Evolutionary conservation across 2,113 vertebrate species (phyloP), one percentile per base, ranked within the genome.

Genomic region (Anthoscopus minutus): DNA sequence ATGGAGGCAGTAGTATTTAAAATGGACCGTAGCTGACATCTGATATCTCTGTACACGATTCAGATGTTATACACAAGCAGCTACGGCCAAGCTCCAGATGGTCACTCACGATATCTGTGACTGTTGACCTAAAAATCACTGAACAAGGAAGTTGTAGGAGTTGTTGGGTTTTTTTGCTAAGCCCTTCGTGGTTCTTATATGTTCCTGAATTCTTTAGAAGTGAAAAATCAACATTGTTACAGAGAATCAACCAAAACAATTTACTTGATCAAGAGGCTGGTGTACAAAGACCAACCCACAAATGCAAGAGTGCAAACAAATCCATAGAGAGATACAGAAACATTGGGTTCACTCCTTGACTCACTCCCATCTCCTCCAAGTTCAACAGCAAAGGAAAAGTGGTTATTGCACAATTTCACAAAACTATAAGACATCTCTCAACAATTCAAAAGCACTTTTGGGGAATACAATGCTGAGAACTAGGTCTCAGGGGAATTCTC

Each of bases 321-420:
- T 10, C 5, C 17, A 15, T 0, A 84, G 33, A 42, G 10, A 87
- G 35, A 56, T 25, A 60, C 15, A n/a, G 37, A 69, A 67, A 69
- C 3, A 4, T 25, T 21, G 1, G 0, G 4, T 48, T 21, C 31
- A n/a, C 0, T 7, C 20, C 5, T 62, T 81, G 27, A 37, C 13
- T 37, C 5, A 1, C 5, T 76, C 20, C 69, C 58, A 48, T 33
- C 86, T 82, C 57, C 50, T 9, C 20, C n/a, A 57, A 69, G 17
- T 35, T 53, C 54, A 73, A 28, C 18, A 50, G 48, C 25, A 66
- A 85, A 77, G 20, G 58, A 79, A 89, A 79, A 79, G 40, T 0
- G 0, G 24, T 13, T 27, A 35, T 4, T 47, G 61, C 1, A 13
- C 40, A 11, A 35, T 35, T 54, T 16, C 30, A n/a, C 3, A n/a